Base-by-base conservation (phyloP, 2,888 invertebrate species). In the Ochropleura leucogaster region DNA sequence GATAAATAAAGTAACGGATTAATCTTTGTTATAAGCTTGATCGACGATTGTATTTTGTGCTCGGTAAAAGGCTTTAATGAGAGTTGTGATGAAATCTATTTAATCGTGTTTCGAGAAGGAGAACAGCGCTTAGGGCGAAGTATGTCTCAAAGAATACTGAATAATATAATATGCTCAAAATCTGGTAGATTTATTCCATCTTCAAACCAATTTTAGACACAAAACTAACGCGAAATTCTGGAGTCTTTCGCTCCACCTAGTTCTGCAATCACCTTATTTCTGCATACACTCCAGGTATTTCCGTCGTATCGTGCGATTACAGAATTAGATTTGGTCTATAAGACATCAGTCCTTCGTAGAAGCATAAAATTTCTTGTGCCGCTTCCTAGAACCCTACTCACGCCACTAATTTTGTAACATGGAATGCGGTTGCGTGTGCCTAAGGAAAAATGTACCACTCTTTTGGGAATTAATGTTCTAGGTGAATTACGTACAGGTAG, bases 301-400 rank as follows among this genome's bases (percentile, higher is more conserved):
- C 83, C 75, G 79, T 76, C 66, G 70, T 78, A 86, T 80, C 79
- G 74, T 72, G 65, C 74, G 69, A 77, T 81, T 83, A 78, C 74
- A 80, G 69, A 85, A 89, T 78, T 84, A 84, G 79, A 80, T 82
- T 77, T 77, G 75, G 77, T 81, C 77, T 75, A 72, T 79, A 78
- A 79, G 81, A 85, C 73, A 76, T 70, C 77, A 76, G 85, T 87
- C 86, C 84, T 90, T 90, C 90, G 76, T 55, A 83, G 89, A 90
- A 89, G 71, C 79, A 82, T 83, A 79, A 80, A 85, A 88, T 85
- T 84, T 85, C 83, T 83, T 70, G 77, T 63, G 74, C 77, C 76
- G 71, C 68, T 89, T 90, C 90, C 79, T 79, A 79, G 90, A 90
- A 90, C 66, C 77, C 77, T 82, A 84, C 88, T 85, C 81, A 69